Percentiles rank a stretch among this genome's conserved stretches.
Conservation (phyloP, 2,888 invertebrate species). For the Zygogramma bicolorata region DNA sequence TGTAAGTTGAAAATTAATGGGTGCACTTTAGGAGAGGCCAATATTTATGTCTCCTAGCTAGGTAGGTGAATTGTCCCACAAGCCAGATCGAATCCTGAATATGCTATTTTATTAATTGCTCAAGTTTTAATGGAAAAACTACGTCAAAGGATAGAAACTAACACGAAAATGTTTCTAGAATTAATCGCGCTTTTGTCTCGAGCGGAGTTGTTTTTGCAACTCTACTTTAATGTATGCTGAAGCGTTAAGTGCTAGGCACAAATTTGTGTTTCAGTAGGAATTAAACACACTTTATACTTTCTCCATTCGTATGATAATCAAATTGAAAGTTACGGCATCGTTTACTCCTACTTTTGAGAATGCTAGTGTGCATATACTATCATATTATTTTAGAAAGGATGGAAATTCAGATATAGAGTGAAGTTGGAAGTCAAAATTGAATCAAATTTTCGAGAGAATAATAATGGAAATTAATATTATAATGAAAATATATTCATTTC, state of each 20-base stretch:
- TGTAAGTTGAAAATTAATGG: slow-evolving; percentile 52
- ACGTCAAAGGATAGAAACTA: slow-evolving; percentile 32
- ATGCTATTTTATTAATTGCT: slow-evolving; percentile 35
- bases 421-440: too few relatives aligned
- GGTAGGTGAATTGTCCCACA: neutral
- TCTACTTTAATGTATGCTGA: neutral
- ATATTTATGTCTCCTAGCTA: slow-evolving; percentile 39
- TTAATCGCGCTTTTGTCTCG: slow-evolving; percentile 21
- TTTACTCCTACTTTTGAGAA: neutral
- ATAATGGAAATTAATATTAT: too few relatives aligned
- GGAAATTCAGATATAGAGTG: too few relatives aligned
- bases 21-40: slow-evolving; percentile 42
- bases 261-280: neutral
- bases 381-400: too few relatives aligned
- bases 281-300: neutral
- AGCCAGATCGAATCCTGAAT: neutral
- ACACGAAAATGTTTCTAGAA: slow-evolving; percentile 23
- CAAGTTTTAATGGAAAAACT: slow-evolving; percentile 47
- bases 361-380: too few relatives aligned
- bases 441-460: too few relatives aligned
- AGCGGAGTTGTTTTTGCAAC: slow-evolving; percentile 27
- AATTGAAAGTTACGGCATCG: neutral
- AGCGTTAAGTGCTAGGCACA: neutral
- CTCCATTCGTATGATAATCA: neutral
- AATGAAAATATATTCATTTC: too few relatives aligned